Evolutionary conservation across 2,888 invertebrate genomes (phyloP), one percentile per base, ranked within the genome.

Genomic region (Adelphocoris suturalis): DNA sequence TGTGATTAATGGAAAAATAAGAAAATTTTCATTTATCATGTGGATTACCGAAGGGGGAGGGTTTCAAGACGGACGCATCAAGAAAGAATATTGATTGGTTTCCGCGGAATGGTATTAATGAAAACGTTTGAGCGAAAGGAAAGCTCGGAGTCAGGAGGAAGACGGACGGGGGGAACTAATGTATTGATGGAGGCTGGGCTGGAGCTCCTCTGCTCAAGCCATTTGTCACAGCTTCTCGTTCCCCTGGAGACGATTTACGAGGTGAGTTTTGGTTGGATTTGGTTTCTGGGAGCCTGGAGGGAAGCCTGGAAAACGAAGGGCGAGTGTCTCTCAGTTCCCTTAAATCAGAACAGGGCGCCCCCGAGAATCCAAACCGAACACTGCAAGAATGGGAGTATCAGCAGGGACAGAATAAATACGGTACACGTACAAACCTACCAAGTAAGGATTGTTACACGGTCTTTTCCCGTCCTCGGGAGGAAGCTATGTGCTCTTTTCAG

Each of bases 151-250:
- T 68, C 23, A 68, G 68, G 68, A 23, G 68, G 23, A 68, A 68
- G 68, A 68, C 68, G 23, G 68, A 68, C 68, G 68, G 68, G 68
- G 68, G 12, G 68, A 68, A 68, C 68, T 68, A 68, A 68, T 68
- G 68, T 68, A 68, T 68, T 68, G 68, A 68, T 68, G 68, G 68
- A 68, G 68, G 68, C 68, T 68, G 68, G 68, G 68, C 68, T 68
- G 68, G 68, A 68, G 68, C 68, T 68, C 27, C 68, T 23, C 68
- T 68, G 68, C 68, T 68, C 68, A 68, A 27, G 68, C 68, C 68
- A 68, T 68, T 68, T 68, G 68, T 68, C 68, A 68, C 68, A 68
- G 68, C 68, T 23, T 19, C 68, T 68, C 61, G 19, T n/a, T 68
- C 19, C 68, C 68, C 68, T 68, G 68, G 68, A 68, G 68, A 68